Conservation (phyloP, 2,113 vertebrate genomes). For the Ochotona curzoniae region DNA sequence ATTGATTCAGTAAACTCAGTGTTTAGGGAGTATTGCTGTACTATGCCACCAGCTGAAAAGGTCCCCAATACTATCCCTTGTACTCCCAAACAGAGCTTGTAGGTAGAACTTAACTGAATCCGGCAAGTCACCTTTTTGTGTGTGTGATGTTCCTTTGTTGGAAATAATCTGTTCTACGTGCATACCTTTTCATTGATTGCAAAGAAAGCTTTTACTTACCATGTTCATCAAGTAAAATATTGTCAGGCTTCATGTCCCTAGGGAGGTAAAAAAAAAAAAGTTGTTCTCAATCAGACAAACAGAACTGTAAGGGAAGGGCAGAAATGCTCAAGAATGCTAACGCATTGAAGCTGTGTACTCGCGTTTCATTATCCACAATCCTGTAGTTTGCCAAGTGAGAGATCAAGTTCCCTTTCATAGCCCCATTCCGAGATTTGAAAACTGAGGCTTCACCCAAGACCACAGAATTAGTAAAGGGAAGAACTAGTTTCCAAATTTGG, state of each 20-base stretch:
- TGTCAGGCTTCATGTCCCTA: slow-evolving; percentile 99
- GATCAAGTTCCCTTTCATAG: too few species aligned
- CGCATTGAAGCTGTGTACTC: background rate
- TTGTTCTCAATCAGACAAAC: slow-evolving; percentile 1
- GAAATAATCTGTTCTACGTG: background rate
- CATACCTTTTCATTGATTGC: background rate
- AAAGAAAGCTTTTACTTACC: slow-evolving; percentile 88
- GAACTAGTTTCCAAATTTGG: background rate
- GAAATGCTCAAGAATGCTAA: background rate
- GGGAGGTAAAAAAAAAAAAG: slow-evolving; percentile 69
- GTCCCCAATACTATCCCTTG: background rate
- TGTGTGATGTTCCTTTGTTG: background rate
- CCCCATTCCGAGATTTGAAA: background rate
- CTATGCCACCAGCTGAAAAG: background rate
- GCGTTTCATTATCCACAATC: background rate
- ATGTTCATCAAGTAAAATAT: slow-evolving; percentile 97
- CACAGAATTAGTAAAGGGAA: background rate
- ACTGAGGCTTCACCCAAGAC: background rate
- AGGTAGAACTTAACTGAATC: background rate
- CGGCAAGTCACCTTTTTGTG: background rate
- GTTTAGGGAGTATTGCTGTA: background rate
- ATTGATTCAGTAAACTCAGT: background rate
- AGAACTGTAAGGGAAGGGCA: background rate
- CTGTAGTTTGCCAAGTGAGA: too few species aligned
- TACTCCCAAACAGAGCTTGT: background rate